Conservation (phyloP, 2,888 invertebrate species). For the Coleophora deauratella region DNA sequence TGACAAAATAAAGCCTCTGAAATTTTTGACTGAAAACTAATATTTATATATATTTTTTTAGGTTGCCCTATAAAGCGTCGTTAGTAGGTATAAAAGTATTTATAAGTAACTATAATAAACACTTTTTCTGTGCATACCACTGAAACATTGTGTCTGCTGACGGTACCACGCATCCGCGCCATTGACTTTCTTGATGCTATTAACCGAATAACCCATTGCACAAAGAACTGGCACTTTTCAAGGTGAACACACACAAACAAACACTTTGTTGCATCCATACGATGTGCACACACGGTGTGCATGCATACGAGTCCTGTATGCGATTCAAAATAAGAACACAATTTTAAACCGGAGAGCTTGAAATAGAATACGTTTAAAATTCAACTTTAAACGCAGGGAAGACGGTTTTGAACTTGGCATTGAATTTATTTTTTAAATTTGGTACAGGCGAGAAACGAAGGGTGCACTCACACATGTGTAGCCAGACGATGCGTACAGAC, state of each 20-base stretch:
- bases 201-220: constrained; percentile 76
- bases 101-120: too few relatives aligned
- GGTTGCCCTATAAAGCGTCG: too few relatives aligned
- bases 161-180: constrained; percentile 63
- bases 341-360: constrained; percentile 7
- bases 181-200: constrained; percentile 72
- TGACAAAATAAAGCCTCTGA: too few relatives aligned
- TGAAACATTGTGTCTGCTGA: constrained; percentile 41
- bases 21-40: too few relatives aligned
- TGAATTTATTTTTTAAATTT: constrained; percentile 16
- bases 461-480: constrained; percentile 53
- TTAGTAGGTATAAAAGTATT: too few relatives aligned
- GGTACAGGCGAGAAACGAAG: constrained; percentile 45
- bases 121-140: too few relatives aligned
- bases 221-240: constrained; percentile 71
- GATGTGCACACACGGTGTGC: constrained; percentile 15
- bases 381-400: constrained; percentile 17
- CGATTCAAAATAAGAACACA: constrained; percentile 60
- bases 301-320: constrained; percentile 23
- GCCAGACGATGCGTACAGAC: constrained; percentile 38
- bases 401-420: constrained; percentile 19
- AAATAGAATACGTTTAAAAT: constrained; percentile 15
- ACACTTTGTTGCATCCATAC: constrained; percentile 10
- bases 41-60: too few relatives aligned
- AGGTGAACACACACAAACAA: constrained; percentile 65